A percentile compares a stretch with the other conserved stretches of the same genome.
Evolutionary conservation across 2,888 invertebrate genomes (phyloP).

Genomic region (Mactromeris polynyma): DNA sequence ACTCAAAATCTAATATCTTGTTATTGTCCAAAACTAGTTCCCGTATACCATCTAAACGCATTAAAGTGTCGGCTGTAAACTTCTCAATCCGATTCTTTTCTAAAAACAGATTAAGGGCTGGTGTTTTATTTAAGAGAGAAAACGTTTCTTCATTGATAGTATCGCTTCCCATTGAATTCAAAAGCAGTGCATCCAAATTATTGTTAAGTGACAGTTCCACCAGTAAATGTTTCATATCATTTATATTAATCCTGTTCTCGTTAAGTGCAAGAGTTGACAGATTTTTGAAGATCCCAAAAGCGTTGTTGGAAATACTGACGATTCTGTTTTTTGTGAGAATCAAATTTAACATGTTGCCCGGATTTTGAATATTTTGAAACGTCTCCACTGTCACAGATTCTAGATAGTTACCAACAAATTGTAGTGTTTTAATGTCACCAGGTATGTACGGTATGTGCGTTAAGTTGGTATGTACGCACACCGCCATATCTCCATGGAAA

Average conservation of each 20-base stretch:
- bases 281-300: neutral
- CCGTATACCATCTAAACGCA: too few species aligned
- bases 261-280: neutral
- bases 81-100: too few species aligned
- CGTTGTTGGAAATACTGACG: neutral
- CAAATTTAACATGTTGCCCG: neutral
- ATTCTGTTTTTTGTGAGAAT: neutral
- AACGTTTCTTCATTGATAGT: neutral
- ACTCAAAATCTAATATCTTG: too few species aligned
- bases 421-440: neutral
- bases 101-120: too few species aligned
- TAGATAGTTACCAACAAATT: conserved; percentile 13
- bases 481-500: neutral
- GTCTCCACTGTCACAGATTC: neutral
- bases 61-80: too few species aligned
- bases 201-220: too few species aligned
- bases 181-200: too few species aligned
- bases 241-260: neutral
- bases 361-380: neutral
- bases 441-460: neutral
- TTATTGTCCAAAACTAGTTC: too few species aligned
- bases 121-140: neutral
- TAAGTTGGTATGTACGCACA: neutral
- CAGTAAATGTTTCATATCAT: conserved; percentile 15
- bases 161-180: neutral